These are phyloP conservation scores for Etheostoma spectabile DNA, from an alignment of 2,113 vertebrate species.

Conservation along the genomic window DNA sequence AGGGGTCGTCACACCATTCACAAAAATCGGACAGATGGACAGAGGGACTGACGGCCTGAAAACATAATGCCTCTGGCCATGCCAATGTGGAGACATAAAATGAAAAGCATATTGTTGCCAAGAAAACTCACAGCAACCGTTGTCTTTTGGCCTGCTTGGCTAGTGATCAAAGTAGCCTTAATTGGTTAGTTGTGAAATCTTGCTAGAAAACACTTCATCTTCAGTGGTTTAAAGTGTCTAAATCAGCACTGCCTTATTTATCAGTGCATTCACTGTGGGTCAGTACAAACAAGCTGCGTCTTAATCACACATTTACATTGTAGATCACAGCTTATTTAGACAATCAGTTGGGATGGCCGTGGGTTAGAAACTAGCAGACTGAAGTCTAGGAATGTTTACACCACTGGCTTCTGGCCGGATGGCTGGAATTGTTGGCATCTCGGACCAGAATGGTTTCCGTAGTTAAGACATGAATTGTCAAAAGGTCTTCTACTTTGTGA, in stretches of 20 bases:
- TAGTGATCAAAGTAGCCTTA: constrained; percentile 8
- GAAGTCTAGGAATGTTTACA: neutral
- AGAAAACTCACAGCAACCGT: constrained; percentile 5
- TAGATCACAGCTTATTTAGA: constrained; percentile 34
- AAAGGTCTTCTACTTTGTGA: neutral
- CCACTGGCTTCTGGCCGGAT: constrained; percentile 1
- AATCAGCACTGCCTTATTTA: constrained; percentile 26
- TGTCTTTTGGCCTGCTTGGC: neutral
- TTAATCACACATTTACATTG: constrained; percentile 11
- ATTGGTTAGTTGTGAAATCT: constrained; percentile 14
- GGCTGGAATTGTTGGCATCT: neutral
- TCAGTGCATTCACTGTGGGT: constrained; percentile 9
- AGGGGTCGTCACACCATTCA: too few species aligned
- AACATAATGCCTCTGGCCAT: too few species aligned
- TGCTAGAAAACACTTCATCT: neutral
- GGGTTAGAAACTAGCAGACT: neutral
- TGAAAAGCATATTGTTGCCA: neutral
- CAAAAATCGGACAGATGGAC: too few species aligned
- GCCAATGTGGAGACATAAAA: neutral
- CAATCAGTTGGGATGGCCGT: neutral
- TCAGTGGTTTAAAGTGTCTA: constrained; percentile 5
- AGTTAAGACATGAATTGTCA: neutral
- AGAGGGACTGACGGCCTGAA: too few species aligned
- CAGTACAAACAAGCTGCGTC: constrained; percentile 16
- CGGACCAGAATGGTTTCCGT: neutral